Base-by-base conservation (phyloP, 2,113 vertebrate species). In the Panurus biarmicus region DNA sequence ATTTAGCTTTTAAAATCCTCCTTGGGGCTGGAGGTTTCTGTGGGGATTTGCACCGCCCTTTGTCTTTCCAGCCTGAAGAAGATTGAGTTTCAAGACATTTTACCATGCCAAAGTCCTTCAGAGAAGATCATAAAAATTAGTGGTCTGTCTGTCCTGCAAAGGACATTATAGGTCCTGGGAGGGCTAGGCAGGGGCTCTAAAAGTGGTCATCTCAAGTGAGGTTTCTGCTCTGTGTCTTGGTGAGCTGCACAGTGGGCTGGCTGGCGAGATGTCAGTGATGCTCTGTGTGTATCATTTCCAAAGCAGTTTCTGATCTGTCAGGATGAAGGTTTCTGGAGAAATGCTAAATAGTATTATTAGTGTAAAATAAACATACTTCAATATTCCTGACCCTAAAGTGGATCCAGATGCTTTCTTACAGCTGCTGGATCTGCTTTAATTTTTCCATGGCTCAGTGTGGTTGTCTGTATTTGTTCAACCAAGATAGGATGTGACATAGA, bases 361-460 rank as follows among this genome's bases (percentile, higher is more conserved):
- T 84, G 73, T 90, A 94, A 94, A 95, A 92, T 86, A 95, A 95
- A 86, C 82, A 92, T 57, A 90, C 67, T 96, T 90, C 35, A 90
- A 23, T 84, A 76, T 93, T 95, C 94, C 90, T 81, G 79, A 67
- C 75, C 61, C 31, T 90, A 78, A 95, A 97, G 88, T 95, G 85
- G 85, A 93, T 94, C 95, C 96, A 96, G 96, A 96, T 96, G 94
- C 77, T 90, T 93, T 83, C 60, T 76, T 91, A 60, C 0, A 11
- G 38, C 71, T 88, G 87, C 85, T 87, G 75, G 40, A 69, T 85
- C 82, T 85, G 60, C 67, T 86, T 86, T 86, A 56, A 40, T 85
- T 93, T 93, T 93, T 58, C 67, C 74, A 42, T 69, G 72, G 77
- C 77, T 94, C 67, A 31, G 4, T 47, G 45, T 47, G 61, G 83